Evolutionary conservation across 2,888 invertebrate genomes (phyloP).

Genomic region (Deilephila elpenor): DNA sequence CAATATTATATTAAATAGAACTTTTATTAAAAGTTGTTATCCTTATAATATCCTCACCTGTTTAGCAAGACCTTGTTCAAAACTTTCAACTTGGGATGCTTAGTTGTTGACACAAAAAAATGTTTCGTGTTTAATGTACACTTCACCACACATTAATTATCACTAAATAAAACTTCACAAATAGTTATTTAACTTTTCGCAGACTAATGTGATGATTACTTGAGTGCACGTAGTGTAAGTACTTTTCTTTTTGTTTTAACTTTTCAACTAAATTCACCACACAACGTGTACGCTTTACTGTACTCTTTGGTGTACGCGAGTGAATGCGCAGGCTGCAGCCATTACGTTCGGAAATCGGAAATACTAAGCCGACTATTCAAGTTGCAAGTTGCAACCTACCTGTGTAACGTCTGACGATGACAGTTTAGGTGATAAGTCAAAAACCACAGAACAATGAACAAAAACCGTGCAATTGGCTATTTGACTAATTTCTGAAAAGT

Average conservation of each 20-base stretch:
- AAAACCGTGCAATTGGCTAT: too few species aligned
- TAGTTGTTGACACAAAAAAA: slow-evolving; percentile 59
- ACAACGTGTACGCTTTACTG: neutral
- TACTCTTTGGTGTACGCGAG: too few species aligned
- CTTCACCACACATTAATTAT: slow-evolving; percentile 31
- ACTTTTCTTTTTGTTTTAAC: neutral
- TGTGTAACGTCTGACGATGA: too few species aligned
- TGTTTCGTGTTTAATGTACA: slow-evolving; percentile 26
- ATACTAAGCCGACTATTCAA: slow-evolving; percentile 30
- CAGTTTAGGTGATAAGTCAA: too few species aligned
- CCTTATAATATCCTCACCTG: slow-evolving; percentile 57
- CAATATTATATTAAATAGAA: neutral
- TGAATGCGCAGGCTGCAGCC: slow-evolving; percentile 37
- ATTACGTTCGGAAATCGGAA: slow-evolving; percentile 53
- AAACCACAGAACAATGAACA: too few species aligned
- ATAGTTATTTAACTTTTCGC: neutral
- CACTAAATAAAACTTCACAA: neutral
- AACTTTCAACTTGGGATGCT: slow-evolving; percentile 59
- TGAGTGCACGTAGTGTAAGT: neutral
- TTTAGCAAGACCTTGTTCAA: slow-evolving; percentile 60
- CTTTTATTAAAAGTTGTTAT: slow-evolving; percentile 19
- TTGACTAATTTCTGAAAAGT: too few species aligned
- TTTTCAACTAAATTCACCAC: neutral
- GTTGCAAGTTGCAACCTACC: too few species aligned
- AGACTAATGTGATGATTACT: neutral